phyloP scores from a whole-genome alignment of 1,140 invertebrate species.

The Colletes latitarsis region DNA sequence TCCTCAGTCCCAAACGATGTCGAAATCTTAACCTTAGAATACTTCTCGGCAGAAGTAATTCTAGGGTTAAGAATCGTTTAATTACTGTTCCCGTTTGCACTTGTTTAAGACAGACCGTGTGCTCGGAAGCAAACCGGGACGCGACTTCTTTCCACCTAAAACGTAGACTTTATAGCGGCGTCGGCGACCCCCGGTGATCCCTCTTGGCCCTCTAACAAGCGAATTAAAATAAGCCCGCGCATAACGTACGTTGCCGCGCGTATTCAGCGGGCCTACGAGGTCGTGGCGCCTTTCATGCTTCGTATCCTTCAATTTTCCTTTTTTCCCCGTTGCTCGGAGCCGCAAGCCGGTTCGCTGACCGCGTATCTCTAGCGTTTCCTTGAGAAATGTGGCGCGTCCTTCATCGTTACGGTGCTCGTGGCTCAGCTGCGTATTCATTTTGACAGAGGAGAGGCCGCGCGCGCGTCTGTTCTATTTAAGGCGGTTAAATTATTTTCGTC shows the following conservation, averaged over 20 bases:
- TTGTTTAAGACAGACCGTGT: neutral
- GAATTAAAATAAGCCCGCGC: constrained; percentile 60
- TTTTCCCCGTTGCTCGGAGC: constrained; percentile 7
- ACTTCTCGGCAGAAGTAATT: no score
- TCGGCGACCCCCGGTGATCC: constrained; percentile 32
- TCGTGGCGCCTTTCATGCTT: constrained; percentile 42
- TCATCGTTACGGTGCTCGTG: constrained; percentile 24
- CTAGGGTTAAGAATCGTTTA: neutral
- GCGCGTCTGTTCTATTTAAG: constrained; percentile 23
- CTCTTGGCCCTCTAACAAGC: constrained; percentile 33
- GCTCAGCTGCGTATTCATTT: constrained; percentile 11
- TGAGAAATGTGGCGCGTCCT: constrained; percentile 28
- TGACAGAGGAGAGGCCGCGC: neutral
- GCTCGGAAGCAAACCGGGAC: constrained; percentile 4
- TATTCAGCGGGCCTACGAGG: constrained; percentile 36
- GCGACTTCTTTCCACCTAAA: constrained; percentile 8
- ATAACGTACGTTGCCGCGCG: constrained; percentile 18
- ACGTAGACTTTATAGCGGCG: neutral
- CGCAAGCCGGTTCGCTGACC: constrained; percentile 24
- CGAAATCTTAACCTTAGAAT: no score
- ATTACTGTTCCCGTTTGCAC: constrained; percentile 1
- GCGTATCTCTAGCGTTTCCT: constrained; percentile 28
- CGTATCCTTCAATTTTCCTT: constrained; percentile 23
- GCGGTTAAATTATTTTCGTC: constrained; percentile 3
- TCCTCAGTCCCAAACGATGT: neutral